These are phyloP conservation scores for Adoxophyes honmai DNA, from an alignment of 1,140 invertebrate species.

Conservation along the genomic window DNA sequence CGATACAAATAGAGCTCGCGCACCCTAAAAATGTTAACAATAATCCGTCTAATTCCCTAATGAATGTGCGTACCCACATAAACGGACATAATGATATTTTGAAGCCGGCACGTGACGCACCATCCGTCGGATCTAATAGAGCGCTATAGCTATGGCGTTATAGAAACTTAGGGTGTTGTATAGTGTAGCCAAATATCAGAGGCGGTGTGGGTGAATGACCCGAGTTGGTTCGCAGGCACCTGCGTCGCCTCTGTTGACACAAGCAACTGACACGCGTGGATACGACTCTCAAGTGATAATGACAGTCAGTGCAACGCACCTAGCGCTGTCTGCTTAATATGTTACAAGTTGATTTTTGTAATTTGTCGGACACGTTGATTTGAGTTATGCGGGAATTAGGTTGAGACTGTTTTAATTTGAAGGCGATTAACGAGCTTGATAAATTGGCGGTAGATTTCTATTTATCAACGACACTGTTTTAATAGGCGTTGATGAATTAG, in stretches of 20 bases:
- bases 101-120: slow-evolving; percentile 25
- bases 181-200: slow-evolving; percentile 67
- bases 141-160: slow-evolving; percentile 55
- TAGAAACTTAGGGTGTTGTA: slow-evolving; percentile 43
- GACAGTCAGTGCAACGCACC: slow-evolving; percentile 56
- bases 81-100: slow-evolving; percentile 14
- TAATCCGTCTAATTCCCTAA: slow-evolving; percentile 6
- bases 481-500: no score
- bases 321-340: slow-evolving; percentile 13
- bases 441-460: no score
- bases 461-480: no score
- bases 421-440: no score
- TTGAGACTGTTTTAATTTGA: neutral
- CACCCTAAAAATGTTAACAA: neutral
- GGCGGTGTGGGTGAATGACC: slow-evolving; percentile 62
- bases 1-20: neutral
- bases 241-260: slow-evolving; percentile 69
- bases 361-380: neutral
- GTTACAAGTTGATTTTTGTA: neutral
- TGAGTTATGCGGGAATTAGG: slow-evolving; percentile 29
- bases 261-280: slow-evolving; percentile 53
- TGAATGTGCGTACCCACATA: slow-evolving; percentile 13
- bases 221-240: slow-evolving; percentile 51
- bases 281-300: slow-evolving; percentile 58
- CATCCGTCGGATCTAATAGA: slow-evolving; percentile 24